A percentile compares a stretch with the other conserved stretches of the same genome.
Evolutionary conservation across 1,140 invertebrate genomes (phyloP).

Genomic region (Glomeris maerens): DNA sequence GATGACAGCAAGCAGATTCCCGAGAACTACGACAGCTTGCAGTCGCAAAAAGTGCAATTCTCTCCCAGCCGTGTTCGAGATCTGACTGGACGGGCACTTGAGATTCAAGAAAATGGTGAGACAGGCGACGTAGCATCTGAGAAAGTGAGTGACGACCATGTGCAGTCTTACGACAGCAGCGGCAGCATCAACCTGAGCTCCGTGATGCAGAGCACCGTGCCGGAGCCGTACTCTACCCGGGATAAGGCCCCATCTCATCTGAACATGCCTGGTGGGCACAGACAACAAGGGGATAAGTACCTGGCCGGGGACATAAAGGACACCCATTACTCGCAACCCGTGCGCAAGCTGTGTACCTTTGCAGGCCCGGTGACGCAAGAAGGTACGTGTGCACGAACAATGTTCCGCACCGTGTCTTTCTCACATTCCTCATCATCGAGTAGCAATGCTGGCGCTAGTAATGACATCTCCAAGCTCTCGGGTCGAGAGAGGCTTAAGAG

Average conservation of each 20-base stretch:
- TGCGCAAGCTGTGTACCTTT: too few species aligned
- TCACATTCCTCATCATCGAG: not conserved
- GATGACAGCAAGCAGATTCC: too few species aligned
- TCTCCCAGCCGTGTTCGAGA: slow-evolving; percentile 44
- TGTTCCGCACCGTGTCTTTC: too few species aligned
- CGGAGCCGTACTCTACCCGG: slow-evolving; percentile 46
- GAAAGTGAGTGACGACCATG: slow-evolving; percentile 37
- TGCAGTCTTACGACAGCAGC: slow-evolving; percentile 51
- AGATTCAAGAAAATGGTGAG: not conserved
- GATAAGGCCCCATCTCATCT: slow-evolving; percentile 38
- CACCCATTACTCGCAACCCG: slow-evolving; percentile 25
- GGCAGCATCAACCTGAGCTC: slow-evolving; percentile 48
- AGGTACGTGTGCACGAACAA: too few species aligned
- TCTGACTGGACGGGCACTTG: slow-evolving; percentile 32
- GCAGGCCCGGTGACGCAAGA: too few species aligned
- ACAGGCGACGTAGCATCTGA: slow-evolving; percentile 20
- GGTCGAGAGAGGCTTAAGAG: slow-evolving; percentile 54
- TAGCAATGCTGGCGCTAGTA: slow-evolving; percentile 10
- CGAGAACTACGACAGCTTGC: not conserved
- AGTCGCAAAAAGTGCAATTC: slow-evolving; percentile 36
- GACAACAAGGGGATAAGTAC: slow-evolving; percentile 49
- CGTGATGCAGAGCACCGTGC: slow-evolving; percentile 57
- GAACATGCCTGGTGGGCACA: slow-evolving; percentile 56
- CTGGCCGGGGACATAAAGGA: slow-evolving; percentile 46
- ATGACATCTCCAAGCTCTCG: slow-evolving; percentile 24